Evolutionary conservation across 2,888 invertebrate genomes (phyloP).

Genomic region (Cephalotes varians): DNA sequence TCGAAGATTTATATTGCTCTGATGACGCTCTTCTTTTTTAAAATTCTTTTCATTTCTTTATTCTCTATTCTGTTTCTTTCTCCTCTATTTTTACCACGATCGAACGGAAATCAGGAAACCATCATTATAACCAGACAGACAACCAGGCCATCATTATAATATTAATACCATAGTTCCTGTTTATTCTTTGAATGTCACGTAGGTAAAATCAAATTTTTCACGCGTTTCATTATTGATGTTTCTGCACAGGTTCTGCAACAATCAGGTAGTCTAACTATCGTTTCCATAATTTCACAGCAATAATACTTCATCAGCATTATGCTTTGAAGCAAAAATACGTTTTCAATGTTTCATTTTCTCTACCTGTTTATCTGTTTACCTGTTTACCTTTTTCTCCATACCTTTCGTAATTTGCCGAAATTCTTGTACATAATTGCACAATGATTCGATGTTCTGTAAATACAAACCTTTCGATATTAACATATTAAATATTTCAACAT

Average conservation of each 20-base stretch:
- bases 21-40: not conserved
- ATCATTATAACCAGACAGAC: too few species aligned
- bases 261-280: constrained; percentile 58
- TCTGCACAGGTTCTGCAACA: constrained; percentile 58
- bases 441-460: not conserved
- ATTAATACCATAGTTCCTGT: constrained; percentile 70
- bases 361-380: not conserved
- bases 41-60: too few species aligned
- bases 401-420: not conserved
- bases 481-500: not conserved
- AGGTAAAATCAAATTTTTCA: constrained; percentile 81
- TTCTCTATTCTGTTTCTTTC: constrained; percentile 8
- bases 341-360: not conserved
- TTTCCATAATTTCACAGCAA: not conserved
- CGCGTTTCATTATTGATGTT: constrained; percentile 73
- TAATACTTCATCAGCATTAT: not conserved
- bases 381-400: not conserved
- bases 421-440: not conserved
- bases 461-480: not conserved
- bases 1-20: constrained; percentile 34
- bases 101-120: constrained; percentile 56
- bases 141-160: too few species aligned
- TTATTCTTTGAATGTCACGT: constrained; percentile 75
- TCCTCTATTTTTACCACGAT: constrained; percentile 66
- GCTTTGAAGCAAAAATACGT: not conserved